Evolutionary conservation across 2,797 vertebrate species (phyloP).

Genomic region (Orestias chungarensis): DNA sequence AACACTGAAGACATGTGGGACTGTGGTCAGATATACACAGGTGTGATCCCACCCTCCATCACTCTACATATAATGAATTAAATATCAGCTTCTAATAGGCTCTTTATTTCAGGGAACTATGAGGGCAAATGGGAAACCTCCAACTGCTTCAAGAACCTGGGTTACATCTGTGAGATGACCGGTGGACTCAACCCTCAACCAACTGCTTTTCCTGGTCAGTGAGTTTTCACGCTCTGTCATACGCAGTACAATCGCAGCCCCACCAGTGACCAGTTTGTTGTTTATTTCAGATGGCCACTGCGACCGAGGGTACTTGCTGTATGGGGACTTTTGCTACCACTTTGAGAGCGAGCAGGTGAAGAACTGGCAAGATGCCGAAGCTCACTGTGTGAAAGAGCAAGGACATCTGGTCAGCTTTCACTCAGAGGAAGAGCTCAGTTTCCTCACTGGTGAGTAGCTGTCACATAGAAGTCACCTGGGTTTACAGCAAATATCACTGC

Average conservation of each 20-base stretch:
- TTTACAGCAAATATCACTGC: not conserved
- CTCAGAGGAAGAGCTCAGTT: conserved; percentile 70
- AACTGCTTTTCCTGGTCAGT: conserved; percentile 74
- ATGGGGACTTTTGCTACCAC: conserved; percentile 75
- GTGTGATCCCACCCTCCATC: conserved; percentile 39
- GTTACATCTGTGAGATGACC: conserved; percentile 81
- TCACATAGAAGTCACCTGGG: not conserved
- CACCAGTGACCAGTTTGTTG: not conserved
- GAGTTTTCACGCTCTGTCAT: not conserved
- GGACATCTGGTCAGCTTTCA: conserved; percentile 80
- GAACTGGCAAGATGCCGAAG: conserved; percentile 76
- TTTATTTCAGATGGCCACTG: conserved; percentile 74
- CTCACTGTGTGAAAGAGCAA: conserved; percentile 60
- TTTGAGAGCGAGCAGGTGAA: conserved; percentile 73
- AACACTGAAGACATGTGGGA: conserved; percentile 77
- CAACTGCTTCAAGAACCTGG: conserved; percentile 81
- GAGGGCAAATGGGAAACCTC: conserved; percentile 82
- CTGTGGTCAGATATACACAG: conserved; percentile 84
- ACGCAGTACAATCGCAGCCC: not conserved
- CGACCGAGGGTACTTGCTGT: conserved; percentile 77
- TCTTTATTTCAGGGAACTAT: conserved; percentile 74
- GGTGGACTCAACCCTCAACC: conserved; percentile 81
- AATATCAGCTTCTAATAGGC: accelerated
- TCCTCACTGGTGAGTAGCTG: conserved; percentile 71
- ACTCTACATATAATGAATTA: not conserved